These are phyloP conservation scores for mouse (Mus musculus) DNA, from an alignment of 2,113 vertebrate species.

Conservation along the genomic window GRCm39 chr7:89617501-89618000, in stretches of 20 bases:
- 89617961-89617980: neutral
- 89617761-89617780: neutral
- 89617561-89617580: neutral
- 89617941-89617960: neutral
- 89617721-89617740: neutral
- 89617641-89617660: neutral
- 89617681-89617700: neutral
- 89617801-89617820: neutral
- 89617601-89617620: neutral
- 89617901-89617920: neutral
- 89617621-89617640: neutral
- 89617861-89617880: neutral
- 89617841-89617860: neutral
- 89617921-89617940: neutral
- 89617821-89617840: neutral
- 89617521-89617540: neutral
- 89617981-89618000: neutral
- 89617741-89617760: slow-evolving; percentile 51
- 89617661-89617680: neutral
- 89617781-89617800: neutral
- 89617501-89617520: neutral
- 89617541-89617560: neutral
- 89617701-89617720: slow-evolving; percentile 15
- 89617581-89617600: neutral
- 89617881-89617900: neutral